Percentiles rank a stretch among this genome's conserved stretches.
phyloP scores from a whole-genome alignment of 2,888 invertebrate genomes.

The Eupithecia abbreviata region DNA sequence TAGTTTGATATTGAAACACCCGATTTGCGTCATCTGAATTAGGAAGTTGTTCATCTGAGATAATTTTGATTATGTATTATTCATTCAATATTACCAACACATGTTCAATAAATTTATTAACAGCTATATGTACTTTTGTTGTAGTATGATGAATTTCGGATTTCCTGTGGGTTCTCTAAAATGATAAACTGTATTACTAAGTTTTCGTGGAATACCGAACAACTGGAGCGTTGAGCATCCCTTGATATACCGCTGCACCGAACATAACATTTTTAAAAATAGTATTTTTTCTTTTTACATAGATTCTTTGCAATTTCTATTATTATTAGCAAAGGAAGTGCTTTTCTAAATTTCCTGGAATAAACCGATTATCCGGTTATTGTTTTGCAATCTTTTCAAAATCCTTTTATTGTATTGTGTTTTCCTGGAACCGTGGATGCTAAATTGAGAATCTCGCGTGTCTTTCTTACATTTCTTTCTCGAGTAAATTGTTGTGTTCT shows the following conservation, averaged over 20 bases:
- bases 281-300: neutral
- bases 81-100: conserved; percentile 10
- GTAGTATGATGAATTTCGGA: neutral
- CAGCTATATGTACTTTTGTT: neutral
- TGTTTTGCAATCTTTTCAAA: neutral
- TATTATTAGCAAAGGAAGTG: neutral
- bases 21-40: conserved; percentile 32
- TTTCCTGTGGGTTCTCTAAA: conserved; percentile 11
- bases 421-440: conserved; percentile 1
- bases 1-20: conserved; percentile 23
- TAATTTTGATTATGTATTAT: conserved; percentile 11
- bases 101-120: neutral
- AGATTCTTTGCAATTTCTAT: neutral
- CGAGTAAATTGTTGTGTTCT: conserved; percentile 3
- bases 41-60: conserved; percentile 4
- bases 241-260: conserved; percentile 29
- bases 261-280: conserved; percentile 11
- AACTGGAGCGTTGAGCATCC: conserved; percentile 20
- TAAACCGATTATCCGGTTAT: neutral
- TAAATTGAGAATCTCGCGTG: conserved; percentile 11
- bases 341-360: neutral
- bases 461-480: conserved; percentile 4
- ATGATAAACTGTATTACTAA: conserved; percentile 5
- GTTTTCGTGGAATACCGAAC: conserved; percentile 19
- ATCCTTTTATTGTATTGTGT: conserved; percentile 6